Evolutionary conservation across 2,113 vertebrate species (phyloP), one percentile per base, ranked within the genome.

Genomic region (Oenanthe oenanthe): DNA sequence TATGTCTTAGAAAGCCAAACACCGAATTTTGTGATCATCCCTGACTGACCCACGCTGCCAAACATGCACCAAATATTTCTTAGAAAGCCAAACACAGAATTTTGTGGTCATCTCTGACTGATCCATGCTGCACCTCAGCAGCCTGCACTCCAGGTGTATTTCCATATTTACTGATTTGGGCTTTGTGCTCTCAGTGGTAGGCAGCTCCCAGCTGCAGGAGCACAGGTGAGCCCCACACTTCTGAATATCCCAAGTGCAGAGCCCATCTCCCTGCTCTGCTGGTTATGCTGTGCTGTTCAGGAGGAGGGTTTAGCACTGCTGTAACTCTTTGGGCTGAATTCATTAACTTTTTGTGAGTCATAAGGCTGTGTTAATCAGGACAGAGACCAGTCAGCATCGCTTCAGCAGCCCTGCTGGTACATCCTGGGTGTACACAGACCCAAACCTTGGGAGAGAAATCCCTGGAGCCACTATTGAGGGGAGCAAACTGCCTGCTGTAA

Each of bases 281-380:
- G 91, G 53, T 76, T 67, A 4, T 15, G 82, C 72, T 85, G 85
- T 13, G 71, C 70, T 82, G 74, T 24, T 88, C 53, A 73, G 81
- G 8, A 57, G 1, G 7, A 77, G 60, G 82, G 32, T 92, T 45
- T 51, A 38, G 54, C 68, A 21, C 56, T 5, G 7, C 82, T 54
- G 13, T 32, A 86, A 60, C 75, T 94, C 90, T 57, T 32, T 85
- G 71, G 90, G 85, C 90, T 93, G 29, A 81, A 68, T 68, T 61
- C 28, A 94, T 80, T 50, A 88, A 73, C 20, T 88, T 86, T 40
- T 57, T 63, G 56, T 90, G 93, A 96, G 63, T 93, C 89, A 95
- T 12, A 28, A 26, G 58, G 47, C 40, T 43, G 72, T 1, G 0
- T 31, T 70, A 17, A 92, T 51, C 63, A 51, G 54, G 38, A 83